A percentile compares a stretch with the other conserved stretches of the same genome.
These are phyloP conservation scores for Frankliniella intonsa DNA, from an alignment of 2,888 invertebrate genomes.

Conservation along the genomic window DNA sequence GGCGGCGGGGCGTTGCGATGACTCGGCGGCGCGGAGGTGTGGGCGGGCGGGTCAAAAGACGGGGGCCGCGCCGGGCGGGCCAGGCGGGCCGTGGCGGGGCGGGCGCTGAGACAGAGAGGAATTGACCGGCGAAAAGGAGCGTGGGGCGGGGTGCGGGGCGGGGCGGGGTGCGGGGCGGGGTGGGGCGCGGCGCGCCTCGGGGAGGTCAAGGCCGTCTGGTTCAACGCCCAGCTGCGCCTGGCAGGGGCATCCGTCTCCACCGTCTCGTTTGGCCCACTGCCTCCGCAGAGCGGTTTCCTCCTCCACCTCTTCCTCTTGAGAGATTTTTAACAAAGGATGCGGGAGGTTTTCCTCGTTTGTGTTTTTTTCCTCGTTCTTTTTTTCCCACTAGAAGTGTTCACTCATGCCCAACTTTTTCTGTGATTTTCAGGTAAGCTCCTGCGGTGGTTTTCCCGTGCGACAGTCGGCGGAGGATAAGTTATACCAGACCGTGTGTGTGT, in stretches of 20 bases:
- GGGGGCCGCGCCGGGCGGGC: too few relatives aligned
- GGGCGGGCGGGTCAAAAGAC: too few relatives aligned
- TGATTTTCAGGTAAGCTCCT: too few relatives aligned
- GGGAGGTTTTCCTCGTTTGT: background rate
- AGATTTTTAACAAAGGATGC: too few relatives aligned
- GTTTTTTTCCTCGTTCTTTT: too few relatives aligned
- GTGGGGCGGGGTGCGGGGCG: background rate
- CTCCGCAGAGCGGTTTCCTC: background rate
- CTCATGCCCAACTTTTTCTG: too few relatives aligned
- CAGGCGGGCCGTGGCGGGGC: background rate
- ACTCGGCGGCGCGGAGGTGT: too few relatives aligned
- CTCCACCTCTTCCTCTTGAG: background rate
- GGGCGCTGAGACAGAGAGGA: background rate
- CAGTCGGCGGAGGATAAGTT: too few relatives aligned
- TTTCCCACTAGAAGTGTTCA: too few relatives aligned
- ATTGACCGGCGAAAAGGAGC: background rate
- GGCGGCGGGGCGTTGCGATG: too few relatives aligned
- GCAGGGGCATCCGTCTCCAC: background rate
- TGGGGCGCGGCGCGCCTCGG: background rate
- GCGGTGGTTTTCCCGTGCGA: too few relatives aligned
- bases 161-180: background rate
- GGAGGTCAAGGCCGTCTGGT: constrained; percentile 19
- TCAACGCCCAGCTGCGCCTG: background rate
- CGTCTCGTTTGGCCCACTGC: background rate
- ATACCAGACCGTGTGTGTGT: too few relatives aligned